Evolutionary conservation across 2,113 vertebrate genomes (phyloP).

Genomic region (Ameiurus melas): DNA sequence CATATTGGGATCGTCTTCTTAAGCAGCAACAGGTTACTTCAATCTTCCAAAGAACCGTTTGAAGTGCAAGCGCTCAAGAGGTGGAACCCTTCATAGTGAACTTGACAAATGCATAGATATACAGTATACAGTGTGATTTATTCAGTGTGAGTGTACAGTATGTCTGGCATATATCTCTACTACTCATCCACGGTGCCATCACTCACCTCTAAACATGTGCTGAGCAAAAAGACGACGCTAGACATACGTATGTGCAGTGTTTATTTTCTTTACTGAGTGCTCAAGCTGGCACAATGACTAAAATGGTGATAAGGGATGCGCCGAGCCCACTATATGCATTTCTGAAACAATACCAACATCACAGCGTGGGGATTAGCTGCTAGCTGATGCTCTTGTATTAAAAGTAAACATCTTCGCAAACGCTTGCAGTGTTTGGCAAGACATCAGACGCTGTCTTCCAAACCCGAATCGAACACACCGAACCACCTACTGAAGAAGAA

Average conservation of each 20-base stretch:
- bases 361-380: neutral
- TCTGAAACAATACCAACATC: neutral
- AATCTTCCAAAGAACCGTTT: neutral
- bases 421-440: neutral
- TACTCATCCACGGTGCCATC: neutral
- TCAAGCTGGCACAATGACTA: neutral
- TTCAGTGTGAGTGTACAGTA: neutral
- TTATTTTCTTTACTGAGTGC: neutral
- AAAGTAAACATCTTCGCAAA: neutral
- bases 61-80: neutral
- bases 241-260: neutral
- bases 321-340: neutral
- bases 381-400: neutral
- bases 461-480: neutral
- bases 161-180: neutral
- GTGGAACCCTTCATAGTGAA: neutral
- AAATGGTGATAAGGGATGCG: neutral
- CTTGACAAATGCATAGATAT: neutral
- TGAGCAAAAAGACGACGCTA: neutral
- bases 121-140: neutral
- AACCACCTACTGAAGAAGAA: neutral
- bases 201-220: neutral
- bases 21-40: neutral
- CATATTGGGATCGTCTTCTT: neutral
- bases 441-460: neutral